Conservation (phyloP, 2,113 vertebrate species). For the Mixornis gularis region DNA sequence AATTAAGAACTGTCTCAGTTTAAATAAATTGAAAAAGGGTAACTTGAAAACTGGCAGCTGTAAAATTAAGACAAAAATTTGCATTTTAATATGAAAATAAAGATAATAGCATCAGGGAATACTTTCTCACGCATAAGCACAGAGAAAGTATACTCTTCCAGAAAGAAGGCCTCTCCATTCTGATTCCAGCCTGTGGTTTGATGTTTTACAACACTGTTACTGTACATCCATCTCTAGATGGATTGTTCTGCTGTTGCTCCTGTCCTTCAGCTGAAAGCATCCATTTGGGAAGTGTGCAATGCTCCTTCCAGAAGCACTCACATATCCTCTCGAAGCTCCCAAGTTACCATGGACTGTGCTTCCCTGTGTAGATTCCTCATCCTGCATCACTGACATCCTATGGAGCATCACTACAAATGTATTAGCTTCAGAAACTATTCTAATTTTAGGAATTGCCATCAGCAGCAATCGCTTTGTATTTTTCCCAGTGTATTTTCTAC, state of each 20-base stretch:
- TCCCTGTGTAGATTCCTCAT: constrained; percentile 66
- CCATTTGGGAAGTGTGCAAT: background rate
- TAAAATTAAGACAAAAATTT: background rate
- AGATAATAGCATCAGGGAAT: background rate
- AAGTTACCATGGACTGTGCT: constrained; percentile 46
- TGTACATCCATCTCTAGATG: background rate
- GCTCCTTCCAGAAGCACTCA: constrained; percentile 76
- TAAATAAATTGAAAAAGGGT: background rate
- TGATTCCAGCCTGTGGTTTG: background rate
- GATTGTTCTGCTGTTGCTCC: background rate
- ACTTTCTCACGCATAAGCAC: background rate
- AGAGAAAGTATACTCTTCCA: background rate
- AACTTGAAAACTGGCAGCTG: background rate
- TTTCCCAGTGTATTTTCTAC: background rate
- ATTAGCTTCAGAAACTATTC: constrained; percentile 66
- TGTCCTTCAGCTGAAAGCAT: background rate
- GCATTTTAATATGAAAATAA: background rate
- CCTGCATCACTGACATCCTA: constrained; percentile 73
- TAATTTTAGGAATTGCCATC: background rate
- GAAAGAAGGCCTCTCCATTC: background rate
- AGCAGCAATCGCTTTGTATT: background rate
- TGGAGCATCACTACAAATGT: constrained; percentile 59
- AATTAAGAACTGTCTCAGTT: background rate
- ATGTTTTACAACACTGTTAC: background rate
- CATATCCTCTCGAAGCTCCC: constrained; percentile 34